A percentile compares a stretch with the other conserved stretches of the same genome.
Conservation (phyloP, 2,113 vertebrate genomes). For the Pipra filicauda region DNA sequence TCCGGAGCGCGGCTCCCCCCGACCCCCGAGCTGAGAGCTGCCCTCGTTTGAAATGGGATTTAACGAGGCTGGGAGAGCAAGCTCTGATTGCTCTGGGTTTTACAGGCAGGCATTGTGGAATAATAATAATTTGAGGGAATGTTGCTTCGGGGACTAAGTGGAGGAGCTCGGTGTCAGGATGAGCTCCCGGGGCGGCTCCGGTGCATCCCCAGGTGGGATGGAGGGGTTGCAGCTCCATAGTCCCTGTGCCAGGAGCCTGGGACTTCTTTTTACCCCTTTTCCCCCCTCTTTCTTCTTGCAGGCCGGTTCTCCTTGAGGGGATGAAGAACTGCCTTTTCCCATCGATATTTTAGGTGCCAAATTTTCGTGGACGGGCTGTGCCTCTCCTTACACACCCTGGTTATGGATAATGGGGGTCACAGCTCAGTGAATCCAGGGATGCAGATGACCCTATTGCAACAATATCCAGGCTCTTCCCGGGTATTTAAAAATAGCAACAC, state of each 20-base stretch:
- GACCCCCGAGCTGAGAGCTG: neutral
- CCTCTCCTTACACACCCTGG: fast-evolving
- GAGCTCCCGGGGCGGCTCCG: neutral
- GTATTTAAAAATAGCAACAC: constrained; percentile 23
- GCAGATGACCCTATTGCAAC: neutral
- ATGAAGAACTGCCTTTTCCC: neutral
- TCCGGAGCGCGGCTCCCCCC: fast-evolving
- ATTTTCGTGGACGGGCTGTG: neutral
- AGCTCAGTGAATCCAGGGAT: neutral
- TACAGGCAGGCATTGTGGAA: neutral
- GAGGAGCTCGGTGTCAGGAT: neutral
- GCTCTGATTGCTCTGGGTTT: neutral
- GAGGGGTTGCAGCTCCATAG: neutral
- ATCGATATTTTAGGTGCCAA: neutral
- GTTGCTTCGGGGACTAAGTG: fast-evolving
- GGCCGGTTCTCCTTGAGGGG: fast-evolving
- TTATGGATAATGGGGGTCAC: fast-evolving
- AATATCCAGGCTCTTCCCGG: neutral
- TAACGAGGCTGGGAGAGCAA: neutral
- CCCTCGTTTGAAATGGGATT: neutral
- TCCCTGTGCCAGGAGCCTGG: neutral
- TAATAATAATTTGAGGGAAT: neutral
- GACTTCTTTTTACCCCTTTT: neutral
- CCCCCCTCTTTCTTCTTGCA: neutral
- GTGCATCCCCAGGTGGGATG: fast-evolving